Percentiles rank a stretch among this genome's conserved stretches.
These are phyloP conservation scores for Nasua narica DNA, from an alignment of 2,797 vertebrate genomes.

Conservation along the genomic window DNA sequence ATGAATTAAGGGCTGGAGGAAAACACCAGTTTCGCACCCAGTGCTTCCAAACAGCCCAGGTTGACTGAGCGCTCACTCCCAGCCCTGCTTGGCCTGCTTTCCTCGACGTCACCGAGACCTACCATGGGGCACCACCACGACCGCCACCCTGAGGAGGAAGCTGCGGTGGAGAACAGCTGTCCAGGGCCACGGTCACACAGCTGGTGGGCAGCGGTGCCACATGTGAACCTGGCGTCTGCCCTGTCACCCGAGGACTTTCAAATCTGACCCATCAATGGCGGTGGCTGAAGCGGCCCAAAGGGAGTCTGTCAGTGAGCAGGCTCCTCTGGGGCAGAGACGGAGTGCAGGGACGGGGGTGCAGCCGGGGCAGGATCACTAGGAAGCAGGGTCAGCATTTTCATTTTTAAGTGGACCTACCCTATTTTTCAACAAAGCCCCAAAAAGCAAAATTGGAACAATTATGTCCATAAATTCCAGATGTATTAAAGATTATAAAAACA, in stretches of 20 bases:
- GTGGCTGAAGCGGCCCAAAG: not conserved
- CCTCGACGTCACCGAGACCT: not conserved
- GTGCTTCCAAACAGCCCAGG: not conserved
- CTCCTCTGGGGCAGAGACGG: not conserved
- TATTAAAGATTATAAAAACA: not conserved
- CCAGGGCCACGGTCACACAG: not conserved
- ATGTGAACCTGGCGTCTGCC: not conserved
- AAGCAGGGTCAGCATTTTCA: not conserved
- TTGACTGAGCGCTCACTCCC: not conserved
- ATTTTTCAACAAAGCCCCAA: not conserved
- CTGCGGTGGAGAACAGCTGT: not conserved
- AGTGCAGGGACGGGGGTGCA: rapidly evolving
- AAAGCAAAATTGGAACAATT: not conserved
- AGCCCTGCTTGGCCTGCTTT: not conserved
- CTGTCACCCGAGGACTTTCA: not conserved
- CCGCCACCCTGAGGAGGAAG: not conserved
- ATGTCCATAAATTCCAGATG: not conserved
- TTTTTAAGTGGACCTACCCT: not conserved
- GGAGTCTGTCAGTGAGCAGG: no score
- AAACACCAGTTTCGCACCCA: not conserved
- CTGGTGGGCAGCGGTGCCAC: not conserved
- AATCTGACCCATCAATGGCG: not conserved
- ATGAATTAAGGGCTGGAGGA: not conserved
- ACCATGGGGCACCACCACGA: rapidly evolving
- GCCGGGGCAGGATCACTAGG: not conserved